Evolutionary conservation across 2,888 invertebrate genomes (phyloP).

Genomic region (Plebejus melissa): DNA sequence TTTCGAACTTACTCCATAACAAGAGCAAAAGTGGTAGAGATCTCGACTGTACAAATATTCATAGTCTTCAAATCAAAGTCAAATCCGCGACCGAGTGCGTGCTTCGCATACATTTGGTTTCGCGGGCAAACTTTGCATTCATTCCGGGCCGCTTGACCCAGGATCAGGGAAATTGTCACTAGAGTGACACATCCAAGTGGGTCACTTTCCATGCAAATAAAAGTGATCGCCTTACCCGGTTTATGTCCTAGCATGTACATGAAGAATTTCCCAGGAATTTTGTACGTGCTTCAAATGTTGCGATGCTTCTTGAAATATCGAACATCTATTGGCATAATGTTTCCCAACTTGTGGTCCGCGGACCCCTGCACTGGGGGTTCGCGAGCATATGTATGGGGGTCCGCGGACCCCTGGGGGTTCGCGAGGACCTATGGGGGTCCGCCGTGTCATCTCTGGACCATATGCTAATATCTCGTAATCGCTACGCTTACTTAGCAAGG

Average conservation of each 20-base stretch:
- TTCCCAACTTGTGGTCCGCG: no score
- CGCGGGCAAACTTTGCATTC: conserved; percentile 65
- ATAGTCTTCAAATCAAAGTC: conserved; percentile 32
- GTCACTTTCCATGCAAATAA: conserved; percentile 73
- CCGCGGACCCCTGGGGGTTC: no score
- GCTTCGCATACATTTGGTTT: conserved; percentile 50
- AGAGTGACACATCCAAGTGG: conserved; percentile 62
- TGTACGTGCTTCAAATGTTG: not conserved
- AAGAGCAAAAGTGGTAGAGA: no score
- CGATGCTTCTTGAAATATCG: not conserved
- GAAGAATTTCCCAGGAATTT: conserved; percentile 1
- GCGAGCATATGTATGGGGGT: no score
- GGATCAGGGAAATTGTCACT: conserved; percentile 63
- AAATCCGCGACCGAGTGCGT: conserved; percentile 54
- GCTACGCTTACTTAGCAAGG: no score
- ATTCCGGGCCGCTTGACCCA: conserved; percentile 59
- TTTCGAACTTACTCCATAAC: no score
- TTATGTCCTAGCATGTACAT: conserved; percentile 37
- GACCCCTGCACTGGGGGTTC: no score
- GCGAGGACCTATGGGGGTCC: no score
- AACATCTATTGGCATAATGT: not conserved
- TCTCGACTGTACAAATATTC: not conserved
- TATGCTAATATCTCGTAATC: no score
- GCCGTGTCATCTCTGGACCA: no score
- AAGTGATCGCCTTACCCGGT: conserved; percentile 65